Conservation (phyloP, 2,797 vertebrate genomes). For the Ataeniobius toweri region DNA sequence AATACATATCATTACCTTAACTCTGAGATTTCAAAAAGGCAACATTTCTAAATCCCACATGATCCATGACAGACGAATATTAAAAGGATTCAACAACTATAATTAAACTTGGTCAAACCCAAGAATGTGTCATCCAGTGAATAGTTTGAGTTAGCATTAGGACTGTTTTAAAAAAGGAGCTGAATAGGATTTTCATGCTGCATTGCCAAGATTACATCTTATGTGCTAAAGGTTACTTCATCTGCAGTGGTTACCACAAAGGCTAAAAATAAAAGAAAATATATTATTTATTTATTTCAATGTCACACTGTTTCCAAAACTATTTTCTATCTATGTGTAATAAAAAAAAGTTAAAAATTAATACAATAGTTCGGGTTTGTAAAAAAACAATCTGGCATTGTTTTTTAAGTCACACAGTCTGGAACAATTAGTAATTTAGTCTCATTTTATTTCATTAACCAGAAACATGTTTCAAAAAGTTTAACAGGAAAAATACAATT, state of each 20-base stretch:
- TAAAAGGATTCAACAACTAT: neutral
- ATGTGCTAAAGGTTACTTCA: neutral
- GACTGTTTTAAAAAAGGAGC: neutral
- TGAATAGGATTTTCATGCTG: neutral
- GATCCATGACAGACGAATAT: no score
- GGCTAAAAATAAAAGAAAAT: no score
- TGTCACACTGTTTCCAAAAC: no score
- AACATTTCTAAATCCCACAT: no score
- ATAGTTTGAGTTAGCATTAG: neutral
- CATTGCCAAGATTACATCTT: neutral
- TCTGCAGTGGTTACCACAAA: neutral
- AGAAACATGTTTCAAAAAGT: neutral
- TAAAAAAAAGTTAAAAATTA: no score
- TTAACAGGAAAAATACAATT: neutral
- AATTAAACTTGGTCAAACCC: neutral
- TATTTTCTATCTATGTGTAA: no score
- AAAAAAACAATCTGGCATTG: no score
- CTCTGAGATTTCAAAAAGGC: no score
- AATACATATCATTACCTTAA: no score
- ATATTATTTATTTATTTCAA: no score
- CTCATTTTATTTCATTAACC: neutral
- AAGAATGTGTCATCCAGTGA: neutral
- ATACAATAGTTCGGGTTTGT: no score
- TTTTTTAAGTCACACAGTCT: no score
- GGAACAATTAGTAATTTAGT: neutral